Conservation (phyloP, 2,888 invertebrate genomes). For the Drosophila incognita region DNA sequence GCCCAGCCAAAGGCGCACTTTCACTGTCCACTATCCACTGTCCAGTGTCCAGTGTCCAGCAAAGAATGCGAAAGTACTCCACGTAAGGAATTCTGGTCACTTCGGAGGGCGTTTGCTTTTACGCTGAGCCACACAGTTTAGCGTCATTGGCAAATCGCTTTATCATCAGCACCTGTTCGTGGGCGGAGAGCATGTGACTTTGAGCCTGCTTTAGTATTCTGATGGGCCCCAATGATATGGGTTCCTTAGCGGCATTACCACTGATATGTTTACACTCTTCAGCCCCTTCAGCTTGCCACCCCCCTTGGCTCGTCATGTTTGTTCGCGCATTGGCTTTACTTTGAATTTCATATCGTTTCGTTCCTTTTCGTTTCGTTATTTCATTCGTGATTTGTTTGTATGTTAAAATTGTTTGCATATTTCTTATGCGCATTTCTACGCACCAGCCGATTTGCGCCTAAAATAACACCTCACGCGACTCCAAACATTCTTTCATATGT, state of each 20-base stretch:
- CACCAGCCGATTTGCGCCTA: constrained; percentile 54
- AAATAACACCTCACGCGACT: constrained; percentile 39
- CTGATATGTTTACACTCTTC: constrained; percentile 67
- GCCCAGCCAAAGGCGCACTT: background rate
- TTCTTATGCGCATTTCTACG: constrained; percentile 62
- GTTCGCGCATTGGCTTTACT: background rate
- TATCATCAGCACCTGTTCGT: constrained; percentile 67
- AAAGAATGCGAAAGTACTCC: constrained; percentile 24
- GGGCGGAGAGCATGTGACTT: background rate
- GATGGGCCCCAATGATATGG: constrained; percentile 42
- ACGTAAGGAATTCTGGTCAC: constrained; percentile 36
- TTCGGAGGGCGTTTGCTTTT: constrained; percentile 36
- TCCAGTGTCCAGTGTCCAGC: constrained; percentile 1
- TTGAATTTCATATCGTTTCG: constrained; percentile 2
- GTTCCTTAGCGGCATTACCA: constrained; percentile 52
- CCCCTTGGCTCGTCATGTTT: background rate
- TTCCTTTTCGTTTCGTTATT: constrained; percentile 1
- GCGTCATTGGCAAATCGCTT: constrained; percentile 58
- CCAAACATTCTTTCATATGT: background rate
- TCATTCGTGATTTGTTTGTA: constrained; percentile 19
- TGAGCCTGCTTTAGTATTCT: constrained; percentile 22
- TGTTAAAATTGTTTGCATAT: constrained; percentile 66
- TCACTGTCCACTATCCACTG: background rate
- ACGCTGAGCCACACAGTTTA: constrained; percentile 60
- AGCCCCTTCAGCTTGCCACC: constrained; percentile 10